Evolutionary conservation across 2,888 invertebrate genomes (phyloP), one percentile per base, ranked within the genome.

Genomic region (Euclidia mi): DNA sequence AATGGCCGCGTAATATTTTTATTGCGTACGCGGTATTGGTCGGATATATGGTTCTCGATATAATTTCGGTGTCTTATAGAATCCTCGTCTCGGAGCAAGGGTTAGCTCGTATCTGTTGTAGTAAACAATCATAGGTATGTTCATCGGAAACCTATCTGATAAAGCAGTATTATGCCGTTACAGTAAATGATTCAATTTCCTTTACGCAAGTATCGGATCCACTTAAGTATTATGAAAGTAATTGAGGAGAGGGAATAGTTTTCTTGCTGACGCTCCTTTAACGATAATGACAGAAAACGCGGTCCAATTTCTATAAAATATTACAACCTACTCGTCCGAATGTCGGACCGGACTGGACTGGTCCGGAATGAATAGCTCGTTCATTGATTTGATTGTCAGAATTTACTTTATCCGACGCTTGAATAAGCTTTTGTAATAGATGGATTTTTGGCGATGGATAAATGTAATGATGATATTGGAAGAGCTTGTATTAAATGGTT

Each of bases 111-210:
- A 78, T 70, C 72, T 79, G 79, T 81, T 64, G 79, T 76, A 81
- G 80, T 84, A 87, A 89, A 89, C 87, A 88, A 89, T 79, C 84
- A 84, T 84, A 82, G 79, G 81, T 85, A 86, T 85, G 88, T 88
- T 85, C 85, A 87, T 87, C 85, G 78, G 78, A 90, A 91, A 90
- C 84, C 87, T 87, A 91, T 92, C 90, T 88, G 89, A 92, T 90
- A 90, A 90, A 91, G 84, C 88, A 87, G 88, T 89, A 90, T 90
- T 88, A 88, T 86, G 76, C 87, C 84, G 83, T 92, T 91, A 91
- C 92, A 92, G 91, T 92, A 93, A 93, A 91, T 92, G 94, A 94
- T 94, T 92, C 92, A 92, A 94, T 94, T 93, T 91, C 89, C 91
- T 90, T 84, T 88, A 91, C 90, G 88, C 89, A 91, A 92, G 89